Base-by-base conservation (phyloP, 2,797 vertebrate genomes). In the Aulostomus chinensis region DNA sequence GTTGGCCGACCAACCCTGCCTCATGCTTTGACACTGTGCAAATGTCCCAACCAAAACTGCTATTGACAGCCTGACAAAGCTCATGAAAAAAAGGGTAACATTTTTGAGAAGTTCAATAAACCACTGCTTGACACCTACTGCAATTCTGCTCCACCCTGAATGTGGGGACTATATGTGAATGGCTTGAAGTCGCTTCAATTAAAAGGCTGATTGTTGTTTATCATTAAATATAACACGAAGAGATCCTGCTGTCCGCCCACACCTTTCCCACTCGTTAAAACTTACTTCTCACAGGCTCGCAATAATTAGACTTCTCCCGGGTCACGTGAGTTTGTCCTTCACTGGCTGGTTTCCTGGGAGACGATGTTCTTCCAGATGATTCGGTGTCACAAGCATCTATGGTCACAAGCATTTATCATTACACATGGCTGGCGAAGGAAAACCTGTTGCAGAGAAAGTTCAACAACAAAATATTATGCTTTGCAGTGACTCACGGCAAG, bases 211-310 rank as follows among this genome's bases (percentile, higher is more conserved):
- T 77, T 75, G 63, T 80, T 78, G 76, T 79, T 75, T 68, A 55
- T 77, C 51, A 54, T 71, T 66, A 61, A 51, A 61, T 69, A 61
- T 24, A 74, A 59, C 33, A 59, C 18, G 17, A 16, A 56, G 56
- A 71, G 13, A 55, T 39, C 48, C 73, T 24, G 58, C 55, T 57
- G 69, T 63, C 56, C 42, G 0, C 70, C 66, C 74, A 67, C 77
- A 56, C 58, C 53, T 73, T 59, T 67, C 58, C 43, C 59, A 52
- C 53, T 40, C 29, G 24, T 66, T 56, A 73, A 68, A 62, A 90
- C 95, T 94, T 94, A 98, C 97, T 94, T 95, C 88, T 93, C 71
- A 99, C 86, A 61, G 96, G 92, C 77, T 91, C 86, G 49, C 73
- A 78, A 81, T 89, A 85, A 57, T 85, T 73, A 72, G 53, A 9